A percentile compares a stretch with the other conserved stretches of the same genome.
These are phyloP conservation scores for Marmota monax DNA, from an alignment of 2,113 vertebrate genomes.

Conservation along the genomic window DNA sequence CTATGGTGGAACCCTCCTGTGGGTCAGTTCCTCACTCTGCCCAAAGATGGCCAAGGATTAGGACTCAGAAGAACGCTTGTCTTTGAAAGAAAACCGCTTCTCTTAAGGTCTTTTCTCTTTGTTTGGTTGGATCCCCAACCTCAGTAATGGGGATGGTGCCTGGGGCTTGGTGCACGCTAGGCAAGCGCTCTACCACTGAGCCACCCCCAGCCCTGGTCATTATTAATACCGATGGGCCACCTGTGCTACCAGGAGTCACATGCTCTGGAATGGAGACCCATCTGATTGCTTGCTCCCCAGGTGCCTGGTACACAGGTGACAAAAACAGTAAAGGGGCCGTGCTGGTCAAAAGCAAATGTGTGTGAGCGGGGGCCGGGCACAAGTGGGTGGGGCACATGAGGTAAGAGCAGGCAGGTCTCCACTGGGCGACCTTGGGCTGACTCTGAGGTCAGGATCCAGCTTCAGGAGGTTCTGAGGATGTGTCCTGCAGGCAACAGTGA, in stretches of 20 bases:
- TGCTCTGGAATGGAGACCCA: neutral
- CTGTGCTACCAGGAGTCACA: neutral
- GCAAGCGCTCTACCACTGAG: neutral
- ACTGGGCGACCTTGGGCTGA: neutral
- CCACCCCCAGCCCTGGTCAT: neutral
- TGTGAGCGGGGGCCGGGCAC: neutral
- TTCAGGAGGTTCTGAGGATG: too few relatives aligned
- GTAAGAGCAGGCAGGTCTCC: too few relatives aligned
- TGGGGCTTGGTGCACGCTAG: neutral
- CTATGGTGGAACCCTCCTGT: too few relatives aligned
- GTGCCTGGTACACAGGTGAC: neutral
- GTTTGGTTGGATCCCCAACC: too few relatives aligned
- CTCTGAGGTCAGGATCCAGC: too few relatives aligned
- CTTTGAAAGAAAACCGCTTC: neutral
- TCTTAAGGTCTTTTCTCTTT: neutral
- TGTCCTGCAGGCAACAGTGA: too few relatives aligned
- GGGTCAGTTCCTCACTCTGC: neutral
- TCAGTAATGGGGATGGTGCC: too few relatives aligned
- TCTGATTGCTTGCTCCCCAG: fast-evolving
- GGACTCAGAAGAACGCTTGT: fast-evolving
- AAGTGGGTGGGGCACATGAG: neutral
- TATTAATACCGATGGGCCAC: neutral
- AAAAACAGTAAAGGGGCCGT: neutral
- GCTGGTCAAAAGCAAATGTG: neutral
- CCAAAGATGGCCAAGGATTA: neutral